Conservation (phyloP, 2,113 vertebrate genomes). For the Piaya cayana region DNA sequence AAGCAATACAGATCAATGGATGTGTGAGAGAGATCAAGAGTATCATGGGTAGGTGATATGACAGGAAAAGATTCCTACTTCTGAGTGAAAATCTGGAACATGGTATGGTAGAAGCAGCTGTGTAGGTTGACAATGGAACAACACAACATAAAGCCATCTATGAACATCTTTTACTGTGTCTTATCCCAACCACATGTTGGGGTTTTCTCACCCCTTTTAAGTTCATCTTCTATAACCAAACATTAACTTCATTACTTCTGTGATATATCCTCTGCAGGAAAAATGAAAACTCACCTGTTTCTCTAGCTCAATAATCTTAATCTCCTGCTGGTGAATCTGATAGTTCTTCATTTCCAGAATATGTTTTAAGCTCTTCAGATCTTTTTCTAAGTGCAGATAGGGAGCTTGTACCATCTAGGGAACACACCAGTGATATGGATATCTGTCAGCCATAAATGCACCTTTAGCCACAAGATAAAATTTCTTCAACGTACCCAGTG, state of each 20-base stretch:
- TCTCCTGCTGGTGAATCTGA: constrained; percentile 93
- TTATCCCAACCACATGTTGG: neutral
- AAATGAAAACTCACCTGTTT: constrained; percentile 84
- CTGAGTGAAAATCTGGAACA: neutral
- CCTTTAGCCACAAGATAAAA: neutral
- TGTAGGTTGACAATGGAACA: neutral
- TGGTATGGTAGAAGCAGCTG: neutral
- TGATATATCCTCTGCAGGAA: neutral
- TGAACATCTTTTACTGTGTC: neutral
- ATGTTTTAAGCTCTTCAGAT: constrained; percentile 92
- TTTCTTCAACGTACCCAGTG: neutral
- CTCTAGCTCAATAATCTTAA: constrained; percentile 92
- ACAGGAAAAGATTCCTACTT: neutral
- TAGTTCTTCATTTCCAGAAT: constrained; percentile 97
- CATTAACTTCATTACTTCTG: neutral
- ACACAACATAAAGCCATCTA: neutral
- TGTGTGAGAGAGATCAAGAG: neutral
- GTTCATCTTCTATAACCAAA: neutral
- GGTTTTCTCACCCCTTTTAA: neutral
- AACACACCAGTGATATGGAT: neutral
- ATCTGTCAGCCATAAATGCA: neutral
- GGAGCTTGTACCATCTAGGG: constrained; percentile 88
- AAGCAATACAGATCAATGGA: neutral
- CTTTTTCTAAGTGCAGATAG: constrained; percentile 94
- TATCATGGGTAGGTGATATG: neutral